Evolutionary conservation across 2,113 vertebrate species (phyloP), one percentile per base, ranked within the genome.

Genomic region (Pluvialis apricaria): DNA sequence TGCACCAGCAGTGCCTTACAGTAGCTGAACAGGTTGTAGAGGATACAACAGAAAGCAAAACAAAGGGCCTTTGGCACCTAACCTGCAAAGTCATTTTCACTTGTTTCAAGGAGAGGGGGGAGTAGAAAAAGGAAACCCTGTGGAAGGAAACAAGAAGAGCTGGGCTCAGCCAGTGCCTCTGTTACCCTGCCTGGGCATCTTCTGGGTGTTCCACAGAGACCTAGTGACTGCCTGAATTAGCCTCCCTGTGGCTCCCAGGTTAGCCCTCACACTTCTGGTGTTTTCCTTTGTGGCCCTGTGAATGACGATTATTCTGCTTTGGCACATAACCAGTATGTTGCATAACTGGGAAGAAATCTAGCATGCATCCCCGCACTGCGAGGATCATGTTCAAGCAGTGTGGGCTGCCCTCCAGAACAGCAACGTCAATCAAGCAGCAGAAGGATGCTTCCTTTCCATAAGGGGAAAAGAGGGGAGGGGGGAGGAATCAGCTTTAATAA

Each of bases 301-400:
- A 90, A 64, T 1, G 14, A 64, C 2, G 3, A 72, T 79, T 89
- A 76, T 47, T 65, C 81, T 61, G 44, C 72, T 93, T 65, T 94
- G 92, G 90, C 96, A 82, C 25, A n/a, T 26, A 61, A 61, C 52
- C 83, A 72, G 44, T 10, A 9, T 3, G 55, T 96, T 96, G 92
- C 92, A 84, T 94, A 96, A 95, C 93, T 83, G 52, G n/a, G 64
- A 78, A 78, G 79, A 95, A 94, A 90, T 92, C 88, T 96, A 95
- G 84, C 58, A 1, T 91, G 91, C 72, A 92, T 90, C 87, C 52
- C 77, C 4, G 0, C 54, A 21, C 51, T 70, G 72, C 11, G 60
- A 88, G 79, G 93, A 96, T 94, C 87, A 45, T 88, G 82, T 95
- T 96, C 86, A 51, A 86, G 71, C 68, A 72, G 86, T 76, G 65